Conservation (phyloP, 2,888 invertebrate species). For the Phyllotreta striolata region DNA sequence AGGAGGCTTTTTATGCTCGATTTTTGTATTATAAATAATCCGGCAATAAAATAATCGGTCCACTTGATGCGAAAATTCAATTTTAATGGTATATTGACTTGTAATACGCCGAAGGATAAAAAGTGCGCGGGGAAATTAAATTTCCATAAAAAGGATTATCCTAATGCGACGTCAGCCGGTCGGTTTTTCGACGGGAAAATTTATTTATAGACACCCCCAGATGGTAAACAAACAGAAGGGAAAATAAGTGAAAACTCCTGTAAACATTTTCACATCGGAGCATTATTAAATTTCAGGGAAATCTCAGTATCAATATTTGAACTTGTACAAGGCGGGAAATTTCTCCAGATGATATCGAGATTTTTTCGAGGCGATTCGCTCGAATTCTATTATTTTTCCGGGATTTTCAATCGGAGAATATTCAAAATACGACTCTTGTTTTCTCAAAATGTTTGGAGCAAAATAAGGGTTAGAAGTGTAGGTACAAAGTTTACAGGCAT, state of each 20-base stretch:
- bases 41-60: too few relatives aligned
- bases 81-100: too few relatives aligned
- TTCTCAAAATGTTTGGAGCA: too few relatives aligned
- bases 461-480: too few relatives aligned
- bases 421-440: too few relatives aligned
- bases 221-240: conserved; percentile 36
- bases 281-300: conserved; percentile 32
- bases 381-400: neutral
- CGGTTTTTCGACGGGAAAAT: conserved; percentile 29
- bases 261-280: conserved; percentile 37
- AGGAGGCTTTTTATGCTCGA: too few relatives aligned
- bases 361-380: neutral
- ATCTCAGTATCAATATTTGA: conserved; percentile 35
- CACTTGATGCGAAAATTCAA: too few relatives aligned
- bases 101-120: too few relatives aligned
- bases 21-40: too few relatives aligned
- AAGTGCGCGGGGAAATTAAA: too few relatives aligned
- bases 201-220: conserved; percentile 28
- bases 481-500: too few relatives aligned
- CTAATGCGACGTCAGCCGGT: neutral
- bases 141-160: too few relatives aligned
- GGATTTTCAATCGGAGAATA: conserved; percentile 1
- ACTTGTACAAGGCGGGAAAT: conserved; percentile 16
- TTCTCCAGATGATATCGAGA: conserved; percentile 7
- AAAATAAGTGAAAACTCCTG: conserved; percentile 35